Percentiles rank a stretch among this genome's conserved stretches.
Evolutionary conservation across 1,140 invertebrate genomes (phyloP).

Genomic region (Ceratosolen fusciceps): DNA sequence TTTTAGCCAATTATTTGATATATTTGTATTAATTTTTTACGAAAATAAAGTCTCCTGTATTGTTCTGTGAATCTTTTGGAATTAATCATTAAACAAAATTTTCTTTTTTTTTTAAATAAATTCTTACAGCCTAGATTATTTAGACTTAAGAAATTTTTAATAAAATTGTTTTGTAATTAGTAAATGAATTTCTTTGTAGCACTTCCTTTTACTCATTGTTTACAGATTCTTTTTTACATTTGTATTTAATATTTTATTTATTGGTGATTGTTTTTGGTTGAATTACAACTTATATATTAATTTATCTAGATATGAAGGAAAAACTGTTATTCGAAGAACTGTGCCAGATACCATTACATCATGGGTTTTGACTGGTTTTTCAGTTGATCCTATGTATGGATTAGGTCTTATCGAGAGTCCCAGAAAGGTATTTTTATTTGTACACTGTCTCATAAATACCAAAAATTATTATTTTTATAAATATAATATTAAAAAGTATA

Average conservation of each 20-base stretch:
- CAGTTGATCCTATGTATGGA: conserved; percentile 86
- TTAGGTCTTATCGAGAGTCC: conserved; percentile 84
- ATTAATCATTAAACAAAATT: too few relatives aligned
- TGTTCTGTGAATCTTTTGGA: too few relatives aligned
- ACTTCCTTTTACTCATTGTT: not conserved
- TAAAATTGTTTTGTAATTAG: conserved; percentile 7
- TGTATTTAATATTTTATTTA: not conserved
- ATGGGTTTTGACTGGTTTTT: conserved; percentile 94
- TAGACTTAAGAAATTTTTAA: conserved; percentile 7
- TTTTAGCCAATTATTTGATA: not conserved
- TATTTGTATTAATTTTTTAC: not conserved
- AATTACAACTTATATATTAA: not conserved
- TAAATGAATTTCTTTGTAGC: conserved; percentile 3
- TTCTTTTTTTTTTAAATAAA: not conserved
- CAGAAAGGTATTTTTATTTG: conserved; percentile 75
- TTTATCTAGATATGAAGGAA: conserved; percentile 71
- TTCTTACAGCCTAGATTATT: not conserved
- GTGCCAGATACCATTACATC: conserved; percentile 93
- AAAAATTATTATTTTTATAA: too few relatives aligned
- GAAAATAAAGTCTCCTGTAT: too few relatives aligned
- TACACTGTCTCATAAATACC: too few relatives aligned
- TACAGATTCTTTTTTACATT: not conserved
- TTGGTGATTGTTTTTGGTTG: not conserved
- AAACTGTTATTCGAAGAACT: conserved; percentile 71
- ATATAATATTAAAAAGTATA: too few relatives aligned